Percentiles rank a stretch among this genome's conserved stretches.
These are phyloP conservation scores for Tiphia femorata DNA, from an alignment of 2,888 invertebrate species.

Conservation along the genomic window DNA sequence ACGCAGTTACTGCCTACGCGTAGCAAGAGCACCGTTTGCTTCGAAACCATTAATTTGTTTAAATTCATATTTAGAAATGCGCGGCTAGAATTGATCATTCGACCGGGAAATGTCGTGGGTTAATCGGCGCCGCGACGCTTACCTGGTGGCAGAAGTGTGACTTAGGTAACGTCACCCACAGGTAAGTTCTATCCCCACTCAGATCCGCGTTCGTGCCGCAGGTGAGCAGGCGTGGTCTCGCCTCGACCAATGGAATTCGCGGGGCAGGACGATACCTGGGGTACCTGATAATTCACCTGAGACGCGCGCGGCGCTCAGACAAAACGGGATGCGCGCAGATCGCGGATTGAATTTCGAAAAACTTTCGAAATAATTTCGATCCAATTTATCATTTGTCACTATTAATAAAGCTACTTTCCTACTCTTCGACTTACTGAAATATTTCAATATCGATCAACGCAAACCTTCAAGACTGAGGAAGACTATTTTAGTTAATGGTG, in stretches of 20 bases:
- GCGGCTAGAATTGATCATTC: too few species aligned
- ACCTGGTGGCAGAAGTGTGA: constrained; percentile 53
- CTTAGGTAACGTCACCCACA: constrained; percentile 58
- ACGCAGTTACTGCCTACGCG: too few species aligned
- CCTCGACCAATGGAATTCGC: constrained; percentile 60
- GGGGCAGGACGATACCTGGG: constrained; percentile 62
- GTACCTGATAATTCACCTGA: constrained; percentile 57
- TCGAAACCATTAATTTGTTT: too few species aligned
- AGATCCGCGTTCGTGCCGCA: constrained; percentile 47
- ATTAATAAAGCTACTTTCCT: too few species aligned
- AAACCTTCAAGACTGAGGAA: too few species aligned
- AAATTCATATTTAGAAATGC: too few species aligned
- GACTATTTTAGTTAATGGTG: too few species aligned
- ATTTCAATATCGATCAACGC: too few species aligned
- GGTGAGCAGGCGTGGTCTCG: constrained; percentile 64
- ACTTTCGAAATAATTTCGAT: constrained; percentile 3
- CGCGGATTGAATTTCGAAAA: constrained; percentile 16
- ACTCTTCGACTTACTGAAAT: too few species aligned
- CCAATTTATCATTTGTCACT: not conserved
- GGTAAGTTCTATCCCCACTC: constrained; percentile 50
- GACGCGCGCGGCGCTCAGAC: constrained; percentile 42
- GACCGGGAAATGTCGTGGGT: constrained; percentile 17
- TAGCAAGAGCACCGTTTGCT: too few species aligned
- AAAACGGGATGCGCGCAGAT: constrained; percentile 23
- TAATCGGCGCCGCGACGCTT: constrained; percentile 34